Evolutionary conservation across 1,140 invertebrate species (phyloP).

Genomic region (Luehdorfia chinensis): DNA sequence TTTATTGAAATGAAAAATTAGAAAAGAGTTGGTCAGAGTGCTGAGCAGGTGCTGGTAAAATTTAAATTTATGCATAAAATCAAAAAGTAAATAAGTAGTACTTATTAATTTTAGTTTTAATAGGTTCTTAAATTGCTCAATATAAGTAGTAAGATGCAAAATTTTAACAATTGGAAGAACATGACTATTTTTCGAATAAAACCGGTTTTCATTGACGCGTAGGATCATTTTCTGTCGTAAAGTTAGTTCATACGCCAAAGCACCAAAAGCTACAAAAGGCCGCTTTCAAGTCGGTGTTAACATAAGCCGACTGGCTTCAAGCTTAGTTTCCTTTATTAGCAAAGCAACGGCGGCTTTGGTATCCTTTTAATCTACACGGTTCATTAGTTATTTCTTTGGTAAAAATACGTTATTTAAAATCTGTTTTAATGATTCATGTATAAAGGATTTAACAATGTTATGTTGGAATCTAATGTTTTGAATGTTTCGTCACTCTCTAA

Average conservation of each 20-base stretch:
- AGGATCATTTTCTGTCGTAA: background rate
- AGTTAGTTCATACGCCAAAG: background rate
- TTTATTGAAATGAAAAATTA: too few relatives aligned
- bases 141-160: too few relatives aligned
- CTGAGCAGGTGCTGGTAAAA: too few relatives aligned
- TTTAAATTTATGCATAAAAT: too few relatives aligned
- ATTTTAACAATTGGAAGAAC: too few relatives aligned
- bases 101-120: too few relatives aligned
- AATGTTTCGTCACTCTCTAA: background rate
- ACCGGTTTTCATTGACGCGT: background rate
- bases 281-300: background rate
- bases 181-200: slow-evolving; percentile 9
- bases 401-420: background rate
- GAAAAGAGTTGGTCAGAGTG: too few relatives aligned
- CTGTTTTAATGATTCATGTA: background rate
- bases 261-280: slow-evolving; percentile 1
- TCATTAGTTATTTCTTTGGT: background rate
- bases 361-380: background rate
- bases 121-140: too few relatives aligned
- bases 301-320: slow-evolving; percentile 4
- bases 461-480: too few relatives aligned
- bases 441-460: too few relatives aligned
- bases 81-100: too few relatives aligned
- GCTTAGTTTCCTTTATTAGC: slow-evolving; percentile 4
- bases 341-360: background rate